A percentile compares a stretch with the other conserved stretches of the same genome.
Conservation (phyloP, 2,797 vertebrate species). For the Agapornis canus region DNA sequence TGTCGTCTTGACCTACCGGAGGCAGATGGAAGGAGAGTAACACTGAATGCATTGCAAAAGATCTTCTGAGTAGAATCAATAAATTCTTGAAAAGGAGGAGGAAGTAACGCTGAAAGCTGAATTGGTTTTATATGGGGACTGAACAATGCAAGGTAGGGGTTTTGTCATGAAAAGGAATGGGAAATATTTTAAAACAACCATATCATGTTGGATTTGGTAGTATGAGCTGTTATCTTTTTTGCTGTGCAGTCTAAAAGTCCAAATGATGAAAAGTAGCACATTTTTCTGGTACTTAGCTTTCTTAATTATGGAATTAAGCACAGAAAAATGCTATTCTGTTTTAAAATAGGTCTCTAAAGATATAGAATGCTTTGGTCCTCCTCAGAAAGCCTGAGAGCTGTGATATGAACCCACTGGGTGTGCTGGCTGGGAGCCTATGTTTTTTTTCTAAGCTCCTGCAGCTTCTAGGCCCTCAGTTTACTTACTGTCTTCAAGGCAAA, state of each 20-base stretch:
- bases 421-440: not conserved
- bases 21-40: not conserved
- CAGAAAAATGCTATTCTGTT: not conserved
- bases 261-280: not conserved
- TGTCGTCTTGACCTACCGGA: not conserved
- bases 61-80: not conserved
- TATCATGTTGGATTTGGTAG: not conserved
- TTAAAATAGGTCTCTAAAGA: not conserved
- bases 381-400: not conserved
- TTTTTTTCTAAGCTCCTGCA: not conserved
- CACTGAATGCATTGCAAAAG: not conserved
- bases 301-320: not conserved
- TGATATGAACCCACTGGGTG: not conserved
- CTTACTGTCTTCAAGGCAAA: not conserved
- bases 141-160: not conserved
- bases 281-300: not conserved
- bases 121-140: not conserved
- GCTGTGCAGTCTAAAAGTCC: not conserved
- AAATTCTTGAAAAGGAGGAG: not conserved
- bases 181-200: accelerated
- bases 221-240: not conserved
- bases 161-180: not conserved
- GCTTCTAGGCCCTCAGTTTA: not conserved
- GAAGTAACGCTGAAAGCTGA: not conserved
- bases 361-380: not conserved